These are phyloP conservation scores for Macaca fascicularis DNA, from an alignment of 2,113 vertebrate genomes.

Conservation along the genomic window T2T-MFA8v1.1 NC_088394.1:62320501-62321000, in stretches of 20 bases:
- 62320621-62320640: not conserved
- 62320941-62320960: not conserved
- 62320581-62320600: not conserved
- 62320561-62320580: not conserved
- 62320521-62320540: not conserved
- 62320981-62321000: not conserved
- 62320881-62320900: not conserved
- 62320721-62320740: not conserved
- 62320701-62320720: not conserved
- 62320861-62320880: rapidly evolving
- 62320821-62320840: rapidly evolving
- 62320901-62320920: not conserved
- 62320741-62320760: not conserved
- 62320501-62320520: not conserved
- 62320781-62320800: not conserved
- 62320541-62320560: not conserved
- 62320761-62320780: no score
- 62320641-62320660: no score
- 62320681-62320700: not conserved
- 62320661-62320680: no score
- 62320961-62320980: not conserved
- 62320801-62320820: not conserved
- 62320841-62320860: not conserved
- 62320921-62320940: not conserved
- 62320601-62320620: not conserved